phyloP scores from a whole-genome alignment of 1,140 invertebrate genomes.

The Andrena cerasifolii region DNA sequence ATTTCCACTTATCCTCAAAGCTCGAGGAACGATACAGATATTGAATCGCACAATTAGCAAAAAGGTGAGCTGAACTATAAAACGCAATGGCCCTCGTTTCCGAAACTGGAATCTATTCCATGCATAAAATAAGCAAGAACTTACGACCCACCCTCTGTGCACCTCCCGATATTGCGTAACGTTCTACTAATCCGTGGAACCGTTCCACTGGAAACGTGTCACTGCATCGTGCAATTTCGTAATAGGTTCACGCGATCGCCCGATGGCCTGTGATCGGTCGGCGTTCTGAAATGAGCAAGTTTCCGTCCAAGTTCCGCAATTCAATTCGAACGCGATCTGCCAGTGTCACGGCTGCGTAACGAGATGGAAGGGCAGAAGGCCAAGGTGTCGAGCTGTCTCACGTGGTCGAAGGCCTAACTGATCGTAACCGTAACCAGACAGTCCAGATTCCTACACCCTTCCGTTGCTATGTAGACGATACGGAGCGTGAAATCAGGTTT shows the following conservation, averaged over 20 bases:
- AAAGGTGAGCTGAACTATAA: no score
- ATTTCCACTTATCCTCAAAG: no score
- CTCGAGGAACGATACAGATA: no score
- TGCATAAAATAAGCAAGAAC: no score
- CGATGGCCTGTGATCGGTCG: background rate
- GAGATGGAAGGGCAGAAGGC: conserved; percentile 59
- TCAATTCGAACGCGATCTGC: conserved; percentile 44
- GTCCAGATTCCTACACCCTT: conserved; percentile 71
- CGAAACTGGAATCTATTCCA: no score
- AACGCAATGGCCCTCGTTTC: no score
- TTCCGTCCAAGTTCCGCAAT: conserved; percentile 23
- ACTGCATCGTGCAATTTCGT: background rate
- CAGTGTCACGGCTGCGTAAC: conserved; percentile 49
- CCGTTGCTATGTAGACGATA: conserved; percentile 63
- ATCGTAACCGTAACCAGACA: conserved; percentile 67
- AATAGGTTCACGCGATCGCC: background rate
- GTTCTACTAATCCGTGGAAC: background rate
- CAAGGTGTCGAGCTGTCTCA: conserved; percentile 66
- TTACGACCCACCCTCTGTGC: no score
- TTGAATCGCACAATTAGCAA: no score
- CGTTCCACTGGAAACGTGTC: background rate
- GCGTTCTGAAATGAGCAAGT: background rate
- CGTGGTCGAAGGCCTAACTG: conserved; percentile 62
- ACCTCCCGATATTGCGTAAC: no score
- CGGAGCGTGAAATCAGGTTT: conserved; percentile 75